Base-by-base conservation (phyloP, 2,797 vertebrate species). In the Glyptemys insculpta region DNA sequence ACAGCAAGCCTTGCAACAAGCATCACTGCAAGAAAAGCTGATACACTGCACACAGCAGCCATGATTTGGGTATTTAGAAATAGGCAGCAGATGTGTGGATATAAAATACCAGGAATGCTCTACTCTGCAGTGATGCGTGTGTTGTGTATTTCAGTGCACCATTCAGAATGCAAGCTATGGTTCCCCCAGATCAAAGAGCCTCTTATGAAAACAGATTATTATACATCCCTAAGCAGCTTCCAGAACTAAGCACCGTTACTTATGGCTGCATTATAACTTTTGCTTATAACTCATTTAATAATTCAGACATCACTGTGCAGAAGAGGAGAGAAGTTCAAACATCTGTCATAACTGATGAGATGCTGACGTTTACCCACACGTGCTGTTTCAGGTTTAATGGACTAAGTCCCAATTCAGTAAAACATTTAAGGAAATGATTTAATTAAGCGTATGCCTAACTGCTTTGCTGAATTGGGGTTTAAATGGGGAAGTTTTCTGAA, bases 401-500 rank as follows among this genome's bases (percentile, higher is more conserved):
- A 25, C 47, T 8, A 81, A 92, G 81, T 82, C 12, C 62, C 12
- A 52, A 53, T 88, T 91, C 83, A 93, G 54, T 68, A 88, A 62
- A 72, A 31, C 1, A 0, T n/a, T 15, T 52, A 79, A 74, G 54
- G 50, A 92, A 93, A 53, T 23, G 34, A 37, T 0, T 0, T 23
- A 78, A 85, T 86, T 74, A 92, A 92, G 23, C 41, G 85, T 4
- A 3, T 34, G 50, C 16, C 41, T 44, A 50, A 84, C 47, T 57
- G 1, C 41, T 81, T 92, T 91, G 83, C 25, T 52, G 50, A 90
- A 25, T 23, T 53, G 52, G 54, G 53, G 25, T 49, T 47, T 78
- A 49, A 78, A 78, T 49, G 41, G 47, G 14, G 59, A 86, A 78
- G 62, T 81, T 88, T 52, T 76, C 49, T 62, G 49, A 79, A 16